phyloP scores from a whole-genome alignment of 2,888 invertebrate species.

The Hermaeophaga mercurialis region DNA sequence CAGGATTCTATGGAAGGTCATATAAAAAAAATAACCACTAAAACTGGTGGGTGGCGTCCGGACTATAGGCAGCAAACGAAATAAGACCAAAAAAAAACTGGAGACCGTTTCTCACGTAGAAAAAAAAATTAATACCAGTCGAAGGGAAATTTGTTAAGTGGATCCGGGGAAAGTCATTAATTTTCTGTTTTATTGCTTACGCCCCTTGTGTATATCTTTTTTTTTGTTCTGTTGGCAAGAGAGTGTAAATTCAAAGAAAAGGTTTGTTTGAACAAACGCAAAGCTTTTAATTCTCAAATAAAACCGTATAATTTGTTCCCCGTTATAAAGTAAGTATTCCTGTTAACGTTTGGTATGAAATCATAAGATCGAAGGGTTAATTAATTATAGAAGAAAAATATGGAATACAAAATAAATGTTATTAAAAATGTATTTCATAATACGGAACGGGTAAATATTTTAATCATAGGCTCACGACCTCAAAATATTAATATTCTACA shows the following conservation, averaged over 20 bases:
- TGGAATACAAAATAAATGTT: too few species aligned
- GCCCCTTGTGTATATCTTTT: conserved; percentile 31
- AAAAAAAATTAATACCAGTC: conserved; percentile 22
- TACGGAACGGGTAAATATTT: too few species aligned
- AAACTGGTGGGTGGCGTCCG: too few species aligned
- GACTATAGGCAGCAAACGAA: background rate
- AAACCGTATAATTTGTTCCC: background rate
- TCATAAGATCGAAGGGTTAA: too few species aligned
- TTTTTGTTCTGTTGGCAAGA: conserved; percentile 20
- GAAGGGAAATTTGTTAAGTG: conserved; percentile 27
- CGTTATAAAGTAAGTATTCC: too few species aligned
- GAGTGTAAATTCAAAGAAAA: background rate
- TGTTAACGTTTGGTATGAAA: too few species aligned
- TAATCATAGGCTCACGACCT: too few species aligned
- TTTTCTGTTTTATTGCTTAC: conserved; percentile 32
- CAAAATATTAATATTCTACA: too few species aligned
- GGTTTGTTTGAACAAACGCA: conserved; percentile 7
- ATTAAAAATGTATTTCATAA: too few species aligned
- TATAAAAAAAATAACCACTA: too few species aligned
- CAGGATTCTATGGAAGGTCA: too few species aligned
- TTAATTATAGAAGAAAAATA: too few species aligned
- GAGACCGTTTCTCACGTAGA: conserved; percentile 22
- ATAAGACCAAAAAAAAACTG: background rate
- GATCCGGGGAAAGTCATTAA: conserved; percentile 35
- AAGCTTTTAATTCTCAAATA: conserved; percentile 18